These are phyloP conservation scores for Sturmia bella DNA, from an alignment of 2,888 invertebrate species.

Conservation along the genomic window DNA sequence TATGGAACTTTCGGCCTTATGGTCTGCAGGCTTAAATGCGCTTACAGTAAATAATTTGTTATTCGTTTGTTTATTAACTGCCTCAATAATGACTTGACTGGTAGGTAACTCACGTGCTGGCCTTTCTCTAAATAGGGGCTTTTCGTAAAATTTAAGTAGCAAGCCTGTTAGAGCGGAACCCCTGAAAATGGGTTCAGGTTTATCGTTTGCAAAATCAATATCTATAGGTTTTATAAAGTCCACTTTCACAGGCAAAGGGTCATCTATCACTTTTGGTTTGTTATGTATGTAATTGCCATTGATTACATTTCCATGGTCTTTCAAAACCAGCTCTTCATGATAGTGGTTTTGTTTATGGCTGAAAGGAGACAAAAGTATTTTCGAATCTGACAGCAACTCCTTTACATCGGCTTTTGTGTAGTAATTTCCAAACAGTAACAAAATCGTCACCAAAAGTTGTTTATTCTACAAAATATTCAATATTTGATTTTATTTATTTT, in stretches of 20 bases:
- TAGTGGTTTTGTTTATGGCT: background rate
- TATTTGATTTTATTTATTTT: background rate
- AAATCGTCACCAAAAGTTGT: background rate
- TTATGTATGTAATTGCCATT: slow-evolving; percentile 35
- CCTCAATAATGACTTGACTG: background rate
- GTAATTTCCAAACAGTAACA: slow-evolving; percentile 16
- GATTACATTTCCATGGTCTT: too few relatives aligned
- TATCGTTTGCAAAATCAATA: slow-evolving; percentile 18
- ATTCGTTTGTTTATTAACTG: background rate
- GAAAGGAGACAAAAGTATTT: background rate
- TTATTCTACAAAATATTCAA: slow-evolving; percentile 22
- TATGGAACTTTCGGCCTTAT: background rate
- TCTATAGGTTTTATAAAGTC: slow-evolving; percentile 16
- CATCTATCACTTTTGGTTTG: slow-evolving; percentile 47
- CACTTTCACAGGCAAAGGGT: slow-evolving; percentile 55
- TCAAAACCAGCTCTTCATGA: background rate
- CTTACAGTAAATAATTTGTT: background rate
- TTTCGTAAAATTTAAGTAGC: background rate
- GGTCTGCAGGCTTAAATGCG: background rate
- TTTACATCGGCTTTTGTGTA: slow-evolving; percentile 8
- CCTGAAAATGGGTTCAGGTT: slow-evolving; percentile 28
- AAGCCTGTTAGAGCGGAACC: slow-evolving; percentile 8
- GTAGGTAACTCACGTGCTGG: background rate
- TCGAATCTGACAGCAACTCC: background rate
- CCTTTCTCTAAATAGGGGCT: background rate